Evolutionary conservation across 2,797 vertebrate genomes (phyloP).

Genomic region (Rhinatrema bivittatum): DNA sequence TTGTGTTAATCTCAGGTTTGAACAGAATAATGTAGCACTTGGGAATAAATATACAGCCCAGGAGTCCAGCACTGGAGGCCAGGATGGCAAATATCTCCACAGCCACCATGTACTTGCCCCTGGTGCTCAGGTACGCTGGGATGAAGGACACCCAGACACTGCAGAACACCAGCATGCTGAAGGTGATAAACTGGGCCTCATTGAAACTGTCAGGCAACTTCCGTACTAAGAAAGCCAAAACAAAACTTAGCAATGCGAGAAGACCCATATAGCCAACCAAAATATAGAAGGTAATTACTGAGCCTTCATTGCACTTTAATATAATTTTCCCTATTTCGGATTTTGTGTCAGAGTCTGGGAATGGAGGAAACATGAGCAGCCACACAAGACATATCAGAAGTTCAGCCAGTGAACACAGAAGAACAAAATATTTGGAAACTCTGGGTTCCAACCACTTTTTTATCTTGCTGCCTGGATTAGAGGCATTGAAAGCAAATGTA

Average conservation of each 20-base stretch:
- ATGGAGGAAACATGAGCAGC: slow-evolving; percentile 3
- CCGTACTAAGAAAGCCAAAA: no score
- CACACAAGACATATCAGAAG: background rate
- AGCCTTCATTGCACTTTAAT: slow-evolving; percentile 1
- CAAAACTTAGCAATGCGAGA: slow-evolving; percentile 8
- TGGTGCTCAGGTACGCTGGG: no score
- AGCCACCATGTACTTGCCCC: no score
- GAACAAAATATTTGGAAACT: background rate
- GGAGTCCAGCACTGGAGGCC: no score
- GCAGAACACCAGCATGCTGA: no score
- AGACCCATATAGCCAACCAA: slow-evolving; percentile 4
- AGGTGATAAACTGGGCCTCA: no score
- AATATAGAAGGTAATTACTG: background rate
- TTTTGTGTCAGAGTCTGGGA: background rate
- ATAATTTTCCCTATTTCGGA: background rate
- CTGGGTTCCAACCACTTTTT: background rate
- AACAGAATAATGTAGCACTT: no score
- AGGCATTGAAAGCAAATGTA: slow-evolving; percentile 1
- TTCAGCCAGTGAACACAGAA: background rate
- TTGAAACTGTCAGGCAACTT: no score
- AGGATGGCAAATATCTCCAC: no score
- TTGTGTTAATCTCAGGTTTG: no score
- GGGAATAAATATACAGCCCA: no score
- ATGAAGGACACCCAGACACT: no score
- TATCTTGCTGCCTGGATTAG: background rate